Base-by-base conservation (phyloP, 2,113 vertebrate genomes). In the Anseranas semipalmata region DNA sequence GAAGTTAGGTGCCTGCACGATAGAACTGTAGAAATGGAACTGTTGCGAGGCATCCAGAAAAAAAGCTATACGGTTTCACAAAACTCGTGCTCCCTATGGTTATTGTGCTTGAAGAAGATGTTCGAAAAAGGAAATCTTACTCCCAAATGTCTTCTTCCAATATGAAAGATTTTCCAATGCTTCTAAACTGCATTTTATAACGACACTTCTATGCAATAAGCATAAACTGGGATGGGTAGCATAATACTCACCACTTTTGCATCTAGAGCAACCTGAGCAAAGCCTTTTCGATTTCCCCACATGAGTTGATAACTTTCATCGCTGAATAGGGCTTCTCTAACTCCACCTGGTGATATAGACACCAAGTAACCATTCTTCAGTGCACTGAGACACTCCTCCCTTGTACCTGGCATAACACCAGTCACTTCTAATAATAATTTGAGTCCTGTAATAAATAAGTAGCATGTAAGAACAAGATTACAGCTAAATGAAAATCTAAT, bases 201-300 rank as follows among this genome's bases (percentile, higher is more conserved):
- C 10, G 25, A 90, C 77, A 27, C 9, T 58, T 2, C 9, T 12
- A 71, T 13, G 22, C 48, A 91, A 10, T 52, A 85, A 74, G 73
- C 48, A 82, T 32, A 30, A 75, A 53, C 14, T 56, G 35, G n/a
- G 32, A 92, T 93, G 70, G 72, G 97, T 70, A 82, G 48, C 0
- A 0, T 5, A 41, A 32, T 32, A 96, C 96, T 97, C 67, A 97
- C 98, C 98, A 98, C 99, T 98, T 98, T 97, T 63, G 98, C 98
- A 87, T 99, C 99, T 10, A 99, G 98, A 95, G 99, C 99, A 0
- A 99, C 98, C 95, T 98, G 98, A 63, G 99, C 99, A 10, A 99
- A 99, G n/a, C 98, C 99, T 90, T 96, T 99, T 45, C 99, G 98
- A 80, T 98, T 98, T 17, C 98, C 98, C 99, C 98, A 99, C 27